These are phyloP conservation scores for Megalurothrips usitatus DNA, from an alignment of 2,888 invertebrate species.

Conservation along the genomic window DNA sequence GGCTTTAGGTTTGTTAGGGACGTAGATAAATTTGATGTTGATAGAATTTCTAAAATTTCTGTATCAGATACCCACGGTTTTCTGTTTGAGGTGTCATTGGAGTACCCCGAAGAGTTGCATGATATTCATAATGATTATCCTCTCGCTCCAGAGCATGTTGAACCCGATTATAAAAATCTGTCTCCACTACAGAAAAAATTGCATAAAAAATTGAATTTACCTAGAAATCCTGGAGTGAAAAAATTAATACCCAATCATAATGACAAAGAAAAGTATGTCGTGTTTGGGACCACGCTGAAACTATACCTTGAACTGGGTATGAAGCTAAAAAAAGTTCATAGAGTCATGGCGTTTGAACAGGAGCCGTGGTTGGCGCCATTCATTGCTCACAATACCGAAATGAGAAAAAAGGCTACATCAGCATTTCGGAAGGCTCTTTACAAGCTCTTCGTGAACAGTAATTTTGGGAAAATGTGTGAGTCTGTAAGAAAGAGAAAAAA, in stretches of 20 bases:
- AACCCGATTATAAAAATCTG: neutral
- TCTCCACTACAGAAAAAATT: neutral
- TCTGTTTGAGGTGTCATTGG: neutral
- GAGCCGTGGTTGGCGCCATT: slow-evolving; percentile 44
- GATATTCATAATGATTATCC: slow-evolving; percentile 27
- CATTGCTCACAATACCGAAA: slow-evolving; percentile 44
- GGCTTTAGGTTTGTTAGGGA: neutral
- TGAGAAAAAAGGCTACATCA: slow-evolving; percentile 59
- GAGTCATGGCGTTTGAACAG: slow-evolving; percentile 44
- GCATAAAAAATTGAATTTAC: neutral
- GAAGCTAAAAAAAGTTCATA: slow-evolving; percentile 41
- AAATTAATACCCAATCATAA: slow-evolving; percentile 16
- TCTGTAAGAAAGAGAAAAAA: neutral
- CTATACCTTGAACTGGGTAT: slow-evolving; percentile 38
- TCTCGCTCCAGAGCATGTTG: slow-evolving; percentile 10
- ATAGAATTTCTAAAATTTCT: neutral
- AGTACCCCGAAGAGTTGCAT: slow-evolving; percentile 8
- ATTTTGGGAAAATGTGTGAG: neutral
- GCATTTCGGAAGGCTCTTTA: neutral
- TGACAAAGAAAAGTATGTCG: neutral
- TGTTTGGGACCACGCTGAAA: neutral
- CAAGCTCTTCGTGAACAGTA: too few relatives aligned
- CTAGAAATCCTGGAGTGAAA: neutral
- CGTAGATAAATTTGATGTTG: neutral
- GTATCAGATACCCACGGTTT: neutral